phyloP scores from a whole-genome alignment of 2,888 invertebrate genomes.

The Andrena haemorrhoa region DNA sequence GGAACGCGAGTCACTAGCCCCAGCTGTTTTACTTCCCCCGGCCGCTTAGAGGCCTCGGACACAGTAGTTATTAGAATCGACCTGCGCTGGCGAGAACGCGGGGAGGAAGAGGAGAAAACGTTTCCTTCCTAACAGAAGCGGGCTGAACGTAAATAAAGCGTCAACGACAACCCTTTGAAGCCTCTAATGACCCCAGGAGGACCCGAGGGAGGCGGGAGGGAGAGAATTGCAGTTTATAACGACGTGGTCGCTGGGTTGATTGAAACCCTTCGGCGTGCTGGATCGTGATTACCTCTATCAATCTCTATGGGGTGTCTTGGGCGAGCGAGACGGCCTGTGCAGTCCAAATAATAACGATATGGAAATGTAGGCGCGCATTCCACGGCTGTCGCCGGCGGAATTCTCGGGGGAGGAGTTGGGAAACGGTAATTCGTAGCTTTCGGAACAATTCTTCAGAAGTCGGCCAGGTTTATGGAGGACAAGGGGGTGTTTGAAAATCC shows the following conservation, averaged over 20 bases:
- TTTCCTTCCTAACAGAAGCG: conserved; percentile 19
- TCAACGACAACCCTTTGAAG: conserved; percentile 20
- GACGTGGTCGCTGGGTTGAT: conserved; percentile 42
- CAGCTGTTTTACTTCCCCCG: not conserved
- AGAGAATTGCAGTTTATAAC: conserved; percentile 39
- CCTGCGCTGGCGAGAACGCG: not conserved
- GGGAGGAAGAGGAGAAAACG: not conserved
- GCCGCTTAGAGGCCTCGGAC: conserved; percentile 10
- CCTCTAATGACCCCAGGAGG: conserved; percentile 8
- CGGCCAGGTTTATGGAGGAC: too few species aligned
- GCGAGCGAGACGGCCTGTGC: not conserved
- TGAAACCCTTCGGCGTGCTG: conserved; percentile 48
- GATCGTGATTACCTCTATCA: conserved; percentile 47
- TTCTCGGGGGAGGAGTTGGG: not conserved
- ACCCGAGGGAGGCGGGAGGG: conserved; percentile 7
- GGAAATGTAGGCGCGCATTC: not conserved
- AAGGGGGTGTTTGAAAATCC: not conserved
- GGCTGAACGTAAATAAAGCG: conserved; percentile 36
- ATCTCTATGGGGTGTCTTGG: not conserved
- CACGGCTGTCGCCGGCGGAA: not conserved
- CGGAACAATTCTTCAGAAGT: too few species aligned
- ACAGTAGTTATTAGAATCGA: conserved; percentile 1
- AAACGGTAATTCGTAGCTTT: not conserved
- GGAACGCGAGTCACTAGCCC: not conserved
- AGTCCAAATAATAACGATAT: not conserved